Percentiles rank a stretch among this genome's conserved stretches.
phyloP scores from a whole-genome alignment of 2,888 invertebrate species.

The Aquatica leii region DNA sequence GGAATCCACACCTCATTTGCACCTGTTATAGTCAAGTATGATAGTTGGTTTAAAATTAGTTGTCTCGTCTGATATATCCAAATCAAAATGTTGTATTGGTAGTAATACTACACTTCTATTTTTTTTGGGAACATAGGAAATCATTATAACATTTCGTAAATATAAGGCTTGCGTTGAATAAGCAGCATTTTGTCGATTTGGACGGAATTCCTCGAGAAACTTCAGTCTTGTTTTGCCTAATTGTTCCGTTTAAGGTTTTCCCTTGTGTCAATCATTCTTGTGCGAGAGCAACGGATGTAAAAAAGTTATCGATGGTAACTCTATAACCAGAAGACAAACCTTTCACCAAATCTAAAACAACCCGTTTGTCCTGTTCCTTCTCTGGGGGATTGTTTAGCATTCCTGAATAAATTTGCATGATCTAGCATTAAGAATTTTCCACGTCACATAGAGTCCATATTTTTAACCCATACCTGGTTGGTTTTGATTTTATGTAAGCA shows the following conservation, averaged over 20 bases:
- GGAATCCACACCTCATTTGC: too few species aligned
- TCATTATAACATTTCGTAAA: neutral
- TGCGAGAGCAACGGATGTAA: neutral
- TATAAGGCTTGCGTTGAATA: constrained; percentile 2
- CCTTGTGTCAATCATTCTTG: too few species aligned
- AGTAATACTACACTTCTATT: constrained; percentile 7
- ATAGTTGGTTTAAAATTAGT: constrained; percentile 6
- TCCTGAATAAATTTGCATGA: neutral
- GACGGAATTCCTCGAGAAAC: constrained; percentile 4
- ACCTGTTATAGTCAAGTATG: too few species aligned
- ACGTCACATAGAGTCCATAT: too few species aligned
- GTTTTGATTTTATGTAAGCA: too few species aligned
- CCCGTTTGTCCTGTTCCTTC: neutral
- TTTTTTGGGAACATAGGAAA: neutral
- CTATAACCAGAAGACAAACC: neutral
- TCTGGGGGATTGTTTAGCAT: constrained; percentile 2
- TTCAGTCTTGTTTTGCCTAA: neutral
- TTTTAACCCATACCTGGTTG: too few species aligned
- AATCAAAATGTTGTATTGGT: neutral
- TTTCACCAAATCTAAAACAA: neutral
- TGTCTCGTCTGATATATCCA: constrained; percentile 10
- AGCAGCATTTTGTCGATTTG: neutral
- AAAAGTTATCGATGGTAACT: too few species aligned
- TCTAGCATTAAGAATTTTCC: too few species aligned
- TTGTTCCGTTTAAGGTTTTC: neutral